phyloP scores from a whole-genome alignment of 2,888 invertebrate species.

The Melinaea marsaeus region DNA sequence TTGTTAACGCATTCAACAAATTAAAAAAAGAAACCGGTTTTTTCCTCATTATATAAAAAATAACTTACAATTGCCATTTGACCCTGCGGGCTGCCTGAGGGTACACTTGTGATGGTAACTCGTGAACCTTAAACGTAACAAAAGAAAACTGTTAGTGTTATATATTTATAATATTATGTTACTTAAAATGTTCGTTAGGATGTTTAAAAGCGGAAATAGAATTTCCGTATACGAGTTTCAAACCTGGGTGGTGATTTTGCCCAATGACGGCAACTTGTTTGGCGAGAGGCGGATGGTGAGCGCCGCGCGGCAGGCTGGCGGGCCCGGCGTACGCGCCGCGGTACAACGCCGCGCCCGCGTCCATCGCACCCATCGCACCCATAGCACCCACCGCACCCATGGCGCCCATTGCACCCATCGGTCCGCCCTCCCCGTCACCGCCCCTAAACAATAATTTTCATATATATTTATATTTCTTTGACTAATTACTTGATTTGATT shows the following conservation, averaged over 20 bases:
- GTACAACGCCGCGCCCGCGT: constrained; percentile 36
- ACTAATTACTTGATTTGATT: no score
- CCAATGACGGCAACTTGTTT: constrained; percentile 50
- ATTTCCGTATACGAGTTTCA: not conserved
- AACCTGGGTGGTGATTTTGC: constrained; percentile 40
- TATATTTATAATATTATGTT: no score
- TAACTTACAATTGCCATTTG: constrained; percentile 82
- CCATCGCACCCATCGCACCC: constrained; percentile 33
- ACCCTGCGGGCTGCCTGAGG: constrained; percentile 79
- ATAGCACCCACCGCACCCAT: constrained; percentile 36
- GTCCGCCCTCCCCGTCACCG: constrained; percentile 36
- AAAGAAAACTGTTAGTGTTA: constrained; percentile 8
- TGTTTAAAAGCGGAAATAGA: not conserved
- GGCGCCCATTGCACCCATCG: constrained; percentile 37
- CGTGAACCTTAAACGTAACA: constrained; percentile 68
- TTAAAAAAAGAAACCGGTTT: no score
- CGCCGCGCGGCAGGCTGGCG: constrained; percentile 71
- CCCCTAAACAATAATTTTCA: constrained; percentile 22
- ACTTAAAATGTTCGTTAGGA: no score
- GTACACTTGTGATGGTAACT: constrained; percentile 75
- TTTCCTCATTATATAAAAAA: constrained; percentile 6
- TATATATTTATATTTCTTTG: not conserved
- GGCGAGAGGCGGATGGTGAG: constrained; percentile 54
- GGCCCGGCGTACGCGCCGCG: constrained; percentile 54
- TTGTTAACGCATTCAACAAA: no score